Evolutionary conservation across 1,140 invertebrate species (phyloP).

Genomic region (Tetranychus urticae): DNA sequence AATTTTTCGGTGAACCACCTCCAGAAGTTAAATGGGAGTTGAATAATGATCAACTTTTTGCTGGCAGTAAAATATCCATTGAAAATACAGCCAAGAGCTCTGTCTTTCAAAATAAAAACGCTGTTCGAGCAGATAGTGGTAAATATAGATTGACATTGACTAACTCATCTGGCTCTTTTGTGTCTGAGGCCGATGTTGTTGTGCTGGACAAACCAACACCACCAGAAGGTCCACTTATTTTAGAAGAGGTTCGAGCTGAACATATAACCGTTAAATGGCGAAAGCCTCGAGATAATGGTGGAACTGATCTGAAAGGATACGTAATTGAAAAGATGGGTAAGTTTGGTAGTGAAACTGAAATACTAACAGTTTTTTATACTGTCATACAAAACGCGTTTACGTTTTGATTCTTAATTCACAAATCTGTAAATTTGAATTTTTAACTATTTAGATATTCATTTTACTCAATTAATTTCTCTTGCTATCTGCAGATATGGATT

Average conservation of each 20-base stretch:
- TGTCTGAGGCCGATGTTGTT: constrained; percentile 30
- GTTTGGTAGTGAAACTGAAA: no score
- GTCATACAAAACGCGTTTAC: no score
- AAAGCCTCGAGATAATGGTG: constrained; percentile 76
- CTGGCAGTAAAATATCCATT: constrained; percentile 17
- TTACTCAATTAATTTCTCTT: no score
- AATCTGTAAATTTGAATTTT: no score
- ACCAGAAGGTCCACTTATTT: constrained; percentile 56
- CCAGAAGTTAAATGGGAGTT: constrained; percentile 57
- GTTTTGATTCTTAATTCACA: no score
- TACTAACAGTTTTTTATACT: no score
- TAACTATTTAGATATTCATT: no score
- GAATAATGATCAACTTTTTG: neutral
- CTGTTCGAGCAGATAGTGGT: constrained; percentile 61
- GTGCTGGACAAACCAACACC: constrained; percentile 65
- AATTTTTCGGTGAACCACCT: constrained; percentile 83
- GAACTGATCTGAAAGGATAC: constrained; percentile 77
- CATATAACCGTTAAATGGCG: constrained; percentile 88
- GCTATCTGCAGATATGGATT: constrained; percentile 34
- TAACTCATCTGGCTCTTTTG: neutral
- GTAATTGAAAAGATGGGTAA: constrained; percentile 76
- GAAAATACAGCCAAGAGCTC: constrained; percentile 48
- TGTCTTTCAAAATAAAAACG: constrained; percentile 61
- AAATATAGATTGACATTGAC: constrained; percentile 61
- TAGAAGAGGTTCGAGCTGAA: constrained; percentile 62